Base-by-base conservation (phyloP, 2,888 invertebrate genomes). In the Mantis religiosa region DNA sequence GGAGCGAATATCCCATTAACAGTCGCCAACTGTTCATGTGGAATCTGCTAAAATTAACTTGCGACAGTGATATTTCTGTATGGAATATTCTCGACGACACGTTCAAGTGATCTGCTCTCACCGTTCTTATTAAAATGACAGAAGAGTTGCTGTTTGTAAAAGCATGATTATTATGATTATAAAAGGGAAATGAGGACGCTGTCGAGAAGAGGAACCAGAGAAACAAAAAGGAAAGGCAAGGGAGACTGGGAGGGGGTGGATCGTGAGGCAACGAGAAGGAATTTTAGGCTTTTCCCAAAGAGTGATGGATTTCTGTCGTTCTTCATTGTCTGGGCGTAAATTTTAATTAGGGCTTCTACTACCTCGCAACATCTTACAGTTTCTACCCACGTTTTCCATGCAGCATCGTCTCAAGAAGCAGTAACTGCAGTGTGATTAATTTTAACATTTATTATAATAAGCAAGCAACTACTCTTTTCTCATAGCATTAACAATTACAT, bases 291-390 rank as follows among this genome's bases (percentile, higher is more conserved):
- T 87, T 88, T 88, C 88, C 84, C 84, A 88, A 89, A 88, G 88
- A 88, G 84, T 88, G 88, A 88, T 88, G 88, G 88, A 88, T 88
- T 88, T 88, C 88, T 88, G 88, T 81, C 88, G 84, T 88, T 85
- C 84, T 81, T 88, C 84, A 88, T 84, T 88, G 88, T 88, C 84
- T 81, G 84, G 34, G 84, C 30, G 81, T 84, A 88, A 84, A 88
- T 88, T 88, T 88, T 88, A 88, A 88, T 88, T 88, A 88, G 84
- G 28, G 81, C 81, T 41, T 54, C 85, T 83, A 82, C 86, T 83
- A 82, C 86, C 86, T 85, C 86, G 85, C 89, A 71, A 87, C 87
- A 87, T 87, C 87, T 87, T 87, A 82, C 87, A 41, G 87, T 82
- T 82, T 28, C 14, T 47, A 28, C 27, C 12, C 30, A 84, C 30